phyloP scores from a whole-genome alignment of 2,888 invertebrate genomes.

The Drosophila percnosoma region DNA sequence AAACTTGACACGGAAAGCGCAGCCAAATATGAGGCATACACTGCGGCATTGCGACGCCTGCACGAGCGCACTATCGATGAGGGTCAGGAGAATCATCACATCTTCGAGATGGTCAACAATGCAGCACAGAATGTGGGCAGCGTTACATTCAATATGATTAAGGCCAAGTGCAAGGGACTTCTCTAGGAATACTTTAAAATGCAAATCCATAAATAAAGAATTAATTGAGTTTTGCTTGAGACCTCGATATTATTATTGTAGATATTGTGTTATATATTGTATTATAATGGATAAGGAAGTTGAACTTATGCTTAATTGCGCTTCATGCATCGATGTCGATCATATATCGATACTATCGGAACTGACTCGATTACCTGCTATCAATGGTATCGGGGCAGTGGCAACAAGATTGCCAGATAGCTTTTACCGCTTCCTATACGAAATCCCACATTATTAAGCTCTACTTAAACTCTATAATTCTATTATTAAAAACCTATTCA shows the following conservation, averaged over 20 bases:
- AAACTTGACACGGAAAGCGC: conserved; percentile 77
- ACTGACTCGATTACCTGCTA: not conserved
- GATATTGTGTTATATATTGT: not conserved
- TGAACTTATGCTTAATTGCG: not conserved
- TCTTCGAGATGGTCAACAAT: conserved; percentile 77
- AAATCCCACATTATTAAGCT: not conserved
- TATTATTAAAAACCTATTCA: not conserved
- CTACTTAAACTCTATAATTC: not conserved
- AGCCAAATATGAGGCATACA: conserved; percentile 73
- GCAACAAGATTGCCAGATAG: not conserved
- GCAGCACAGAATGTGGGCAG: conserved; percentile 80
- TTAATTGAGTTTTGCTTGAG: not conserved
- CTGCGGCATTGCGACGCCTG: conserved; percentile 56
- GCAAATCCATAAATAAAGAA: not conserved
- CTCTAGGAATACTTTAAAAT: conserved; percentile 7
- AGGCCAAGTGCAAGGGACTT: conserved; percentile 72
- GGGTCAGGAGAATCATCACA: conserved; percentile 62
- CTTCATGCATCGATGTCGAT: not conserved
- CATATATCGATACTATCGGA: not conserved
- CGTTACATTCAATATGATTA: conserved; percentile 79
- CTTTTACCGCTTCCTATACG: not conserved
- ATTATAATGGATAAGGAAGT: not conserved
- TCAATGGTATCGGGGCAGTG: not conserved
- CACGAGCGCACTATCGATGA: conserved; percentile 63
- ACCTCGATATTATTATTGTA: not conserved